These are phyloP conservation scores for Amphilophus citrinellus DNA, from an alignment of 2,113 vertebrate species.

Conservation along the genomic window DNA sequence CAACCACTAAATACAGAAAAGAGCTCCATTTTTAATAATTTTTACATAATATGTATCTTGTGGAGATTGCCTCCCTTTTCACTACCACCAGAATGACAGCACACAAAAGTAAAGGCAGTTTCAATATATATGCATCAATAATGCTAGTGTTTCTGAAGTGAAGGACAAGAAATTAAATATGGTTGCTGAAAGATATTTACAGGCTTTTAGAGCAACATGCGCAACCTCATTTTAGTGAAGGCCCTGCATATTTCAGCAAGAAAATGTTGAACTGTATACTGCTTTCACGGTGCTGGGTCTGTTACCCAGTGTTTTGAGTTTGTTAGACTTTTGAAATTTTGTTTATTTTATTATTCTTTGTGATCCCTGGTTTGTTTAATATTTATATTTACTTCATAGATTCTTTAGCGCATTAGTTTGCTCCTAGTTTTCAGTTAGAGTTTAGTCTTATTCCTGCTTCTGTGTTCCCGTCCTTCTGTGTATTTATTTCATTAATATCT, in stretches of 20 bases:
- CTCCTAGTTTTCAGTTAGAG: no score
- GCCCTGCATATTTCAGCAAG: background rate
- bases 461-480: no score
- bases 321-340: no score
- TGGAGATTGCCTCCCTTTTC: background rate
- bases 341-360: no score
- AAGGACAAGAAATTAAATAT: background rate
- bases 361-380: no score
- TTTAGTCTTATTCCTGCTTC: no score
- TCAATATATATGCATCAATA: background rate
- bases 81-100: background rate
- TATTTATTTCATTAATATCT: no score
- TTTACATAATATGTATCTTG: background rate
- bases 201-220: background rate
- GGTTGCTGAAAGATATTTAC: background rate
- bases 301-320: no score
- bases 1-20: background rate
- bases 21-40: background rate
- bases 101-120: background rate
- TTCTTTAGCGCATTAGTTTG: no score
- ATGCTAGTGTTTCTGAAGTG: background rate
- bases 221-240: background rate
- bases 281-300: background rate
- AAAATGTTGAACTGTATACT: background rate
- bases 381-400: no score